Base-by-base conservation (phyloP, 2,888 invertebrate species). In the Craniophora ligustri region DNA sequence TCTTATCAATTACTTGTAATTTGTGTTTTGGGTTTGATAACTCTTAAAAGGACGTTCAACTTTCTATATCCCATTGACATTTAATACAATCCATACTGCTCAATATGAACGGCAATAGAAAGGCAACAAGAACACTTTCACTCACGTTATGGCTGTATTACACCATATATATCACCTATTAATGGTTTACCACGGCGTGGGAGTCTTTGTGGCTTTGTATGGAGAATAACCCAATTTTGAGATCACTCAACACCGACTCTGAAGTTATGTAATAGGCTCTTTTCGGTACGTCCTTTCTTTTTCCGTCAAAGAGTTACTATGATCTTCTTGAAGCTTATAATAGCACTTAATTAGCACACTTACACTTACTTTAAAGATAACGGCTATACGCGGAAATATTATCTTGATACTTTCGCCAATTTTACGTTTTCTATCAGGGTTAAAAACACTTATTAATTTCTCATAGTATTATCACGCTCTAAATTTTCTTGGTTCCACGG, bases 41-140 rank as follows among this genome's bases (percentile, higher is more conserved):
- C 7, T 31, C 6, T 15, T 6, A 41, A 11, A 69, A 53, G 39
- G 57, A 44, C 54, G 15, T 21, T 1, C 4, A 41, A 70, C 72
- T 70, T 74, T 69, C 69, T 62, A 39, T 28, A 3, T 32, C 38
- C 44, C 15, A 18, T 39, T 55, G 47, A 62, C 47, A 58, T 56
- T 70, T 54, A 38, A 61, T 57, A 63, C 64, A 54, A 75, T 48
- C 31, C 36, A 40, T 62, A 56, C 48, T 23, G 42, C 35, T 42
- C 26, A 41, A 35, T 54, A 44, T 31, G 30, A 45, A 39, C 35
- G 21, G 41, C 26, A 21, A 21, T 35, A 14, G 11, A 48, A 55
- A 51, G 48, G 46, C 53, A 70, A 41, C 38, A 38, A 45, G 36
- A 58, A 44, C 40, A 72, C 72, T 72, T 72, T 72, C 72, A 59